Conservation (phyloP, 2,888 invertebrate species). For the Cynaeus angustus region DNA sequence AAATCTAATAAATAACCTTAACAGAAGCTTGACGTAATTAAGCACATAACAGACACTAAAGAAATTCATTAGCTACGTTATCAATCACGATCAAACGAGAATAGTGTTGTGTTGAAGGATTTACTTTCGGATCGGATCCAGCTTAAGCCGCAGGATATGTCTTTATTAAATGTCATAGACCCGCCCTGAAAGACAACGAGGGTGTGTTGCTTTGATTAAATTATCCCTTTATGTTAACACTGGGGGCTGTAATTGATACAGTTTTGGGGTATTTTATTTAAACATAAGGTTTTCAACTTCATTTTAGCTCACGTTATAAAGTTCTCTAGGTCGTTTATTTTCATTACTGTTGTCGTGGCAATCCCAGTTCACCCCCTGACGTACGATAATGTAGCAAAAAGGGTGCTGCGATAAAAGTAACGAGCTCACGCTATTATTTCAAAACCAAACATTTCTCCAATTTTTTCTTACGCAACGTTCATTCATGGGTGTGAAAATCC, state of each 20-base stretch:
- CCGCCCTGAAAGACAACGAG: constrained; percentile 21
- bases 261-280: not conserved
- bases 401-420: constrained; percentile 33
- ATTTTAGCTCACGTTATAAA: constrained; percentile 58
- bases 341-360: constrained; percentile 64
- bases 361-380: constrained; percentile 60
- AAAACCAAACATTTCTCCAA: no score
- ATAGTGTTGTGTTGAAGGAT: constrained; percentile 42
- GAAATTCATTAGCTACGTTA: constrained; percentile 42
- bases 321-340: constrained; percentile 64
- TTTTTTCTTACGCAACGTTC: no score
- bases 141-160: constrained; percentile 45
- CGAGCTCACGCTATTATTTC: constrained; percentile 35
- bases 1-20: constrained; percentile 21
- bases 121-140: constrained; percentile 38
- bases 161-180: constrained; percentile 46
- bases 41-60: constrained; percentile 20
- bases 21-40: constrained; percentile 30
- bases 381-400: constrained; percentile 40
- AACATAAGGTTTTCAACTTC: constrained; percentile 7
- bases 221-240: not conserved
- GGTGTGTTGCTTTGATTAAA: constrained; percentile 18
- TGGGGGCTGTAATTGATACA: constrained; percentile 3
- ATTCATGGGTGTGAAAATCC: constrained; percentile 21
- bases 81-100: constrained; percentile 45